Evolutionary conservation across 2,888 invertebrate species (phyloP).

Genomic region (Horisme vitalbata): DNA sequence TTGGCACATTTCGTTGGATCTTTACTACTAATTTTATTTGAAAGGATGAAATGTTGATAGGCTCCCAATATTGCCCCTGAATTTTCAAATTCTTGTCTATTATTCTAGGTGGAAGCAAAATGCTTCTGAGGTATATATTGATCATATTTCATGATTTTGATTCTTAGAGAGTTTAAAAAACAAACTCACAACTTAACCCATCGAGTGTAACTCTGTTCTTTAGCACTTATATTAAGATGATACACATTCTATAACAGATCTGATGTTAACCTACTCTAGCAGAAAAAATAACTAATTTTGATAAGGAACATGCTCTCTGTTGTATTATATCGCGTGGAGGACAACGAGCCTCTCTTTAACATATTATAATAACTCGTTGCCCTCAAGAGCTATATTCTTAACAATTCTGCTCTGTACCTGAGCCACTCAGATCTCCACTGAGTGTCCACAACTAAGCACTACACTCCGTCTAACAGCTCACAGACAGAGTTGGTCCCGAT

Average conservation of each 20-base stretch:
- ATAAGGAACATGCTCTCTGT: constrained; percentile 67
- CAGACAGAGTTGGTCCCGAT: constrained; percentile 80
- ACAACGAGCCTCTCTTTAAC: constrained; percentile 77
- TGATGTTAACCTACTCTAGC: constrained; percentile 68
- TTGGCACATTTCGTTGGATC: constrained; percentile 66
- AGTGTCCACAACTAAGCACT: constrained; percentile 48
- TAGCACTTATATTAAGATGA: constrained; percentile 59
- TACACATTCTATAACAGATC: constrained; percentile 71
- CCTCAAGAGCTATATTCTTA: constrained; percentile 65
- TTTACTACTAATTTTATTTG: not conserved
- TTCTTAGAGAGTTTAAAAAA: constrained; percentile 22
- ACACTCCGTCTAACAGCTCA: constrained; percentile 61
- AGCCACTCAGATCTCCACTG: constrained; percentile 42
- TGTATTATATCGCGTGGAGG: constrained; percentile 69
- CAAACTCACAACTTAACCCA: constrained; percentile 39
- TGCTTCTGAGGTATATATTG: constrained; percentile 76
- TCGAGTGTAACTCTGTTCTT: constrained; percentile 53
- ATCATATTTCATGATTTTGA: constrained; percentile 44
- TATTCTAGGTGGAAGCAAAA: constrained; percentile 67
- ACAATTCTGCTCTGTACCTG: constrained; percentile 52
- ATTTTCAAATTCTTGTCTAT: constrained; percentile 39
- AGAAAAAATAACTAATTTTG: constrained; percentile 54
- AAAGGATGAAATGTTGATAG: constrained; percentile 41
- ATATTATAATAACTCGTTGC: constrained; percentile 77
- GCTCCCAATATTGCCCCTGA: constrained; percentile 30